Evolutionary conservation across 2,113 vertebrate species (phyloP).

Genomic region (Phainopepla nitens): DNA sequence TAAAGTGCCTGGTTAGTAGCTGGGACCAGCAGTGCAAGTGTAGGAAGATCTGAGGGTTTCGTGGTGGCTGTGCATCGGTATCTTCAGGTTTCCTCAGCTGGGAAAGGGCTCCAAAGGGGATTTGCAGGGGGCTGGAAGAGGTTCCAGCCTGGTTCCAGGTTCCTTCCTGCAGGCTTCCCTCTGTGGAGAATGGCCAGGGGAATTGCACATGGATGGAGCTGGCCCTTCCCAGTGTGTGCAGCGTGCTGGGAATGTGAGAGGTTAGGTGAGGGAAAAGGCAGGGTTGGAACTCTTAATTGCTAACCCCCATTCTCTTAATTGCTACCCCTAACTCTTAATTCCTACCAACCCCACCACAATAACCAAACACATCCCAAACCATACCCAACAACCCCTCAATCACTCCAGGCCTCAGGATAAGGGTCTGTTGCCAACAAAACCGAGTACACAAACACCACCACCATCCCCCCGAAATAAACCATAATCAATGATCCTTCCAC

Average conservation of each 20-base stretch:
- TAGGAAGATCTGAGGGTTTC: neutral
- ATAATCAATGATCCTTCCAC: neutral
- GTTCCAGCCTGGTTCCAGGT: no score
- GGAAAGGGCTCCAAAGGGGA: no score
- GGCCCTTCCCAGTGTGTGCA: neutral
- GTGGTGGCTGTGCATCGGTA: accelerated
- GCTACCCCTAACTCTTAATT: no score
- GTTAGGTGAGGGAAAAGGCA: neutral
- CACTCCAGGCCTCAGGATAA: no score
- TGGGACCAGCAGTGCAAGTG: neutral
- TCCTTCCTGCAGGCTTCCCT: neutral
- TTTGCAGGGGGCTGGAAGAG: neutral
- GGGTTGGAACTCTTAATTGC: no score
- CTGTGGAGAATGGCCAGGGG: neutral
- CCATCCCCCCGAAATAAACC: no score
- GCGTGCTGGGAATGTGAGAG: accelerated
- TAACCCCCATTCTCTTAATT: no score
- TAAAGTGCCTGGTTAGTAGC: neutral
- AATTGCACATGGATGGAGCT: neutral
- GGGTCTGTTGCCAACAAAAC: no score
- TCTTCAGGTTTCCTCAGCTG: neutral
- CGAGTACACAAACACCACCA: no score
- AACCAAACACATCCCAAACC: no score
- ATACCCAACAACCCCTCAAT: no score
- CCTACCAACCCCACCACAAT: no score